These are phyloP conservation scores for Urophycis tenuis DNA, from an alignment of 2,797 vertebrate genomes.

Conservation along the genomic window DNA sequence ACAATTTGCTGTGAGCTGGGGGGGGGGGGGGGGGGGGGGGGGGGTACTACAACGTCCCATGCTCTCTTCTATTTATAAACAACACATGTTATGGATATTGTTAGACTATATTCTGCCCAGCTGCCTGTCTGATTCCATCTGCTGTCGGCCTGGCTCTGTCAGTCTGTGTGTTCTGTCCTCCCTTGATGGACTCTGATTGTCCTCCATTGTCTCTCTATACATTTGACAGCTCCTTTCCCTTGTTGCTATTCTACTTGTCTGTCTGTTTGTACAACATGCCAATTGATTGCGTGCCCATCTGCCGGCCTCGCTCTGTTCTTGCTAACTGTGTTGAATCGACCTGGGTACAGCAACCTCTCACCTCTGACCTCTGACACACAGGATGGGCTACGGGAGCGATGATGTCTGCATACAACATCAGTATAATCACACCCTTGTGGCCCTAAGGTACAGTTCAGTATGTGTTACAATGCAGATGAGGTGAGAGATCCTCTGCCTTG, in stretches of 20 bases:
- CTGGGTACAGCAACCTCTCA: not conserved
- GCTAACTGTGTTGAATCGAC: not conserved
- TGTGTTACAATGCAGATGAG: not conserved
- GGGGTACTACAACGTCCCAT: constrained; percentile 28
- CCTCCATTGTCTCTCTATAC: not conserved
- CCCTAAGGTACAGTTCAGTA: not conserved
- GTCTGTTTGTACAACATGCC: not conserved
- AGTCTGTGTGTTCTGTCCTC: not conserved
- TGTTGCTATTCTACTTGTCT: not conserved
- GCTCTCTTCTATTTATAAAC: constrained; percentile 55
- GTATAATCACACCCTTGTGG: not conserved
- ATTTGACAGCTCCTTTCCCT: not conserved
- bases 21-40: constrained; percentile 10
- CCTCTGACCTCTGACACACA: too few species aligned
- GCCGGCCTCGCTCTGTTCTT: not conserved
- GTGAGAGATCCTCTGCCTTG: not conserved
- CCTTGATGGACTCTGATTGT: not conserved
- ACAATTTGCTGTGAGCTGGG: constrained; percentile 27
- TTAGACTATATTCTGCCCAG: constrained; percentile 22
- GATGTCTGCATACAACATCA: not conserved
- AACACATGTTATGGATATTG: constrained; percentile 52
- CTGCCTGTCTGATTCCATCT: not conserved
- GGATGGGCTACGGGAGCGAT: not conserved
- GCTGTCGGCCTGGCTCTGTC: not conserved
- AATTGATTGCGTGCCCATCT: not conserved